phyloP scores from a whole-genome alignment of 2,113 vertebrate genomes.

The Pseudolaguvia tuberculata region DNA sequence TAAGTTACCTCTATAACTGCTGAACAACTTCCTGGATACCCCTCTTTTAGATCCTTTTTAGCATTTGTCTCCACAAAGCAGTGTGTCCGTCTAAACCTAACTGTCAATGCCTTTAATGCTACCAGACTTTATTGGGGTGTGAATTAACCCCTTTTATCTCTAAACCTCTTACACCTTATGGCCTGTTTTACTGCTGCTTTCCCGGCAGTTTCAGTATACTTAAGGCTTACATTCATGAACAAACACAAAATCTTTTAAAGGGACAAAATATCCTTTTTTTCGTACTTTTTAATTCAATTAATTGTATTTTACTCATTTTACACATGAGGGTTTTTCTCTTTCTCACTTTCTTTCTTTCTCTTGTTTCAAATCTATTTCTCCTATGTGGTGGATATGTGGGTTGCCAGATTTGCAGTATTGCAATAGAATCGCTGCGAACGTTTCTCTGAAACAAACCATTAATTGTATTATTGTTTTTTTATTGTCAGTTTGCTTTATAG shows the following conservation, averaged over 20 bases:
- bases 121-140: constrained; percentile 28
- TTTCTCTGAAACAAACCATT: constrained; percentile 26
- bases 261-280: background rate
- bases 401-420: constrained; percentile 43
- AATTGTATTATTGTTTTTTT: constrained; percentile 19
- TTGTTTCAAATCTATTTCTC: background rate
- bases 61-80: constrained; percentile 16
- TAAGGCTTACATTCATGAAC: constrained; percentile 1
- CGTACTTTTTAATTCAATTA: constrained; percentile 16
- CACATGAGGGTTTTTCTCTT: background rate
- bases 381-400: constrained; percentile 34
- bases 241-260: background rate
- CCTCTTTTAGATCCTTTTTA: constrained; percentile 13
- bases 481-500: constrained; percentile 16
- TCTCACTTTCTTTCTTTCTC: constrained; percentile 26
- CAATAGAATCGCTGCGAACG: constrained; percentile 24
- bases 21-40: constrained; percentile 45
- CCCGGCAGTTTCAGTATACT: constrained; percentile 32
- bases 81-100: constrained; percentile 15
- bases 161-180: constrained; percentile 46
- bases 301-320: constrained; percentile 39
- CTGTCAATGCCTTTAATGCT: constrained; percentile 33
- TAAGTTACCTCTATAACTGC: constrained; percentile 38
- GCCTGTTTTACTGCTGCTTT: constrained; percentile 57
- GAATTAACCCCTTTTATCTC: constrained; percentile 19